phyloP scores from a whole-genome alignment of 2,888 invertebrate genomes.

The Macaria notata region DNA sequence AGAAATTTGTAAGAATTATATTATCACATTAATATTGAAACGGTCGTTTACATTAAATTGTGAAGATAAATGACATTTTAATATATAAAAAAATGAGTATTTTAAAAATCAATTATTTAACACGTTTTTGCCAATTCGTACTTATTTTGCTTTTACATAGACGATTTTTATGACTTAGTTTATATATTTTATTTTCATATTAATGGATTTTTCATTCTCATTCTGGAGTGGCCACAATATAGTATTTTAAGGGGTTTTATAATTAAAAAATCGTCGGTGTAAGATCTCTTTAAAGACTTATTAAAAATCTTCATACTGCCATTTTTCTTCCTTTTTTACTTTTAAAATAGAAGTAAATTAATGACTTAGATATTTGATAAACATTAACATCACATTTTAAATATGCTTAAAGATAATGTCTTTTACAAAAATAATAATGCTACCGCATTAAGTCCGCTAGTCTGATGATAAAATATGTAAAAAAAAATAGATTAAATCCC shows the following conservation, averaged over 20 bases:
- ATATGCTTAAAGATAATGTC: slow-evolving; percentile 23
- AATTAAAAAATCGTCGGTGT: slow-evolving; percentile 14
- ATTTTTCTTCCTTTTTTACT: slow-evolving; percentile 10
- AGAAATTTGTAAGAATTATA: too few relatives aligned
- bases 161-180: slow-evolving; percentile 4
- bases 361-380: neutral
- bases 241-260: too few relatives aligned
- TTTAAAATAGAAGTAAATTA: neutral
- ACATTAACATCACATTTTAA: neutral
- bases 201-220: too few relatives aligned
- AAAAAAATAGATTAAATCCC: neutral
- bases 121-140: too few relatives aligned
- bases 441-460: slow-evolving; percentile 62
- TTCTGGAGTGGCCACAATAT: too few relatives aligned
- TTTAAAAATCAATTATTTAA: too few relatives aligned
- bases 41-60: too few relatives aligned
- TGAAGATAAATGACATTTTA: too few relatives aligned
- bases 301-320: slow-evolving; percentile 10
- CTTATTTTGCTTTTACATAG: slow-evolving; percentile 12
- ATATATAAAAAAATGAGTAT: too few relatives aligned
- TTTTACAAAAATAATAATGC: slow-evolving; percentile 33
- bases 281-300: slow-evolving; percentile 2
- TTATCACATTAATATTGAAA: too few relatives aligned
- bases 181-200: too few relatives aligned
- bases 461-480: slow-evolving; percentile 52